Evolutionary conservation across 2,888 invertebrate genomes (phyloP).

Genomic region (Lasius platythorax): DNA sequence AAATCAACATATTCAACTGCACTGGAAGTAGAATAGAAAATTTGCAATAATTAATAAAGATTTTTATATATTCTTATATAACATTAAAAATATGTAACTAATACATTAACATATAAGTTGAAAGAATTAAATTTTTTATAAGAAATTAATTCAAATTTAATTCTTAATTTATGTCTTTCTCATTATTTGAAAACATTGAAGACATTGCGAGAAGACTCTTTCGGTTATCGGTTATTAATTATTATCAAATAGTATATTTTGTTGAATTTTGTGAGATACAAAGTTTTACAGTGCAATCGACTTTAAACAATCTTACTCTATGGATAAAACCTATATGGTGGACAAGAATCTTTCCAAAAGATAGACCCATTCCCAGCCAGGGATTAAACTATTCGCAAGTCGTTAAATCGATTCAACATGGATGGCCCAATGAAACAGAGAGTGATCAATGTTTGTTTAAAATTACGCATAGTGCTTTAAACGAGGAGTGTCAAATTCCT

Average conservation of each 20-base stretch:
- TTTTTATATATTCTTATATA: background rate
- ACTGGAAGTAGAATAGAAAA: background rate
- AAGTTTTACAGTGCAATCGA: constrained; percentile 56
- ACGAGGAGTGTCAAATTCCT: constrained; percentile 69
- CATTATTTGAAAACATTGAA: background rate
- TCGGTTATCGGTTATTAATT: background rate
- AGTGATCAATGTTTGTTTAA: constrained; percentile 77
- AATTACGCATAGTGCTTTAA: constrained; percentile 60
- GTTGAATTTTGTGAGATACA: background rate
- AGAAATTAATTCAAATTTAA: background rate
- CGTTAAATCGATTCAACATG: constrained; percentile 69
- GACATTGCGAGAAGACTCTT: background rate
- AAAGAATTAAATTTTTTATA: background rate
- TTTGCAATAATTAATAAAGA: background rate
- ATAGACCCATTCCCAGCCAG: background rate
- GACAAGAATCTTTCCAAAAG: constrained; percentile 56
- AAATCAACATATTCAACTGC: background rate
- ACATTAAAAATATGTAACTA: background rate
- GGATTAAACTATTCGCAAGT: constrained; percentile 45
- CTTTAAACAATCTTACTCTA: constrained; percentile 72
- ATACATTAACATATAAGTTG: background rate
- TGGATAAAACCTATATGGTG: constrained; percentile 78
- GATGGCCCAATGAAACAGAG: constrained; percentile 77
- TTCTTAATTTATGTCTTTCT: background rate
- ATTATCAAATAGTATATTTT: background rate